A percentile compares a stretch with the other conserved stretches of the same genome.
Conservation (phyloP, 2,797 vertebrate genomes). For the Eremophila alpestris region DNA sequence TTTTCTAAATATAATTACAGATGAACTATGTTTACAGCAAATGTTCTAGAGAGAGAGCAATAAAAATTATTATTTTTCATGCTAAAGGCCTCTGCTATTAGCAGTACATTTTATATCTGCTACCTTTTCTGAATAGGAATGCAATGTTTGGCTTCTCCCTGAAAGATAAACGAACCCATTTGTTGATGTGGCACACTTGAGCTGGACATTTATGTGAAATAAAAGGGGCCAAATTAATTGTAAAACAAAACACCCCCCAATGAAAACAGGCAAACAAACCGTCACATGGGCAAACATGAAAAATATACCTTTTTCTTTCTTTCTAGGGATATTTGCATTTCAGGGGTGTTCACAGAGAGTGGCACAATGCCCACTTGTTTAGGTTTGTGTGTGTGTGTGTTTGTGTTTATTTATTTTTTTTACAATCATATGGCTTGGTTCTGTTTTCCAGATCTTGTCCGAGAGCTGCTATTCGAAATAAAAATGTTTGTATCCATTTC, state of each 20-base stretch:
- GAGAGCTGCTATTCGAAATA: conserved; percentile 77
- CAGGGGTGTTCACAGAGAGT: conserved; percentile 59
- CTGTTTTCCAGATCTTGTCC: conserved; percentile 76
- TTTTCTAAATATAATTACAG: conserved; percentile 69
- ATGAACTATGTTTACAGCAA: conserved; percentile 65
- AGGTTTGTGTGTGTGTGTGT: not conserved
- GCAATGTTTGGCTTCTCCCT: conserved; percentile 68
- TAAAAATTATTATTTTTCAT: conserved; percentile 76
- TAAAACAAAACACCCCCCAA: conserved; percentile 7
- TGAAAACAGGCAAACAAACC: not conserved
- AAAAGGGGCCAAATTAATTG: conserved; percentile 75
- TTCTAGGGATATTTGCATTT: conserved; percentile 65
- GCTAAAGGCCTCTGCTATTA: conserved; percentile 71
- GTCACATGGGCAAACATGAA: conserved; percentile 55
- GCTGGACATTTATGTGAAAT: conserved; percentile 75
- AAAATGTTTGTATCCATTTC: conserved; percentile 79
- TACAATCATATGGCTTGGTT: conserved; percentile 76
- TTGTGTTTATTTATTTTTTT: conserved; percentile 29
- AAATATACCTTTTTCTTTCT: conserved; percentile 24
- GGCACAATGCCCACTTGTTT: conserved; percentile 64
- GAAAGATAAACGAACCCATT: conserved; percentile 76
- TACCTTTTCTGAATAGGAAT: conserved; percentile 72
- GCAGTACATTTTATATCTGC: conserved; percentile 61
- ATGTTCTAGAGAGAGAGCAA: conserved; percentile 61
- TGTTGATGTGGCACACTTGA: conserved; percentile 74